phyloP scores from a whole-genome alignment of 2,113 vertebrate genomes.

The Mastomys coucha region DNA sequence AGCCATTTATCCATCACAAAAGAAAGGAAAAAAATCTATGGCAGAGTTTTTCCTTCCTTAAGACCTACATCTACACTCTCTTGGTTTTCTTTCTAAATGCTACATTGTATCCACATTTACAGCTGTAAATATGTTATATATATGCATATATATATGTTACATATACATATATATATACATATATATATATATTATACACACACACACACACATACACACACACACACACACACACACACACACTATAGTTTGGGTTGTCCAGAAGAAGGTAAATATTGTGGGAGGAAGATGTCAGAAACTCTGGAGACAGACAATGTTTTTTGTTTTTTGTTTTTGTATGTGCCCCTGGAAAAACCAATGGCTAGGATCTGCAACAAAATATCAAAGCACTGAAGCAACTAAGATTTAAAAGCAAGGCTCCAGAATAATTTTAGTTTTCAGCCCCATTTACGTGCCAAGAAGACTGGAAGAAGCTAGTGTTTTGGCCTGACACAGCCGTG shows the following conservation, averaged over 20 bases:
- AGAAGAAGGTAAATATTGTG: background rate
- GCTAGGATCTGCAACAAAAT: background rate
- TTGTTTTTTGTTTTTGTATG: too few species aligned
- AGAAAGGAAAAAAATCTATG: background rate
- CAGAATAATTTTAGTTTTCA: background rate
- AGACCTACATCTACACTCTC: too few species aligned
- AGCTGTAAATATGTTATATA: too few species aligned
- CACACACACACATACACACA: too few species aligned
- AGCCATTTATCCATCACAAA: background rate
- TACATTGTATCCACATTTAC: background rate
- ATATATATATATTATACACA: too few species aligned
- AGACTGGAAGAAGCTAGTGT: background rate
- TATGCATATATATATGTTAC: too few species aligned
- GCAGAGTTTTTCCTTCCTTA: background rate
- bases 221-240: too few species aligned
- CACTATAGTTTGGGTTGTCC: too few species aligned
- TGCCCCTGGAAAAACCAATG: background rate
- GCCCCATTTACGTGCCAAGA: constrained; percentile 27
- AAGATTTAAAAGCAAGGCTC: constrained; percentile 8
- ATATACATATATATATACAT: too few species aligned
- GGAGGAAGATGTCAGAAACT: background rate
- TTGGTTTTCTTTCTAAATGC: background rate
- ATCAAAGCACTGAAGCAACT: background rate
- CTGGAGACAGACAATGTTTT: background rate
- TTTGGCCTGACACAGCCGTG: background rate